Percentiles rank a stretch among this genome's conserved stretches.
phyloP scores from a whole-genome alignment of 2,888 invertebrate species.

The Oscheius sp. region DNA sequence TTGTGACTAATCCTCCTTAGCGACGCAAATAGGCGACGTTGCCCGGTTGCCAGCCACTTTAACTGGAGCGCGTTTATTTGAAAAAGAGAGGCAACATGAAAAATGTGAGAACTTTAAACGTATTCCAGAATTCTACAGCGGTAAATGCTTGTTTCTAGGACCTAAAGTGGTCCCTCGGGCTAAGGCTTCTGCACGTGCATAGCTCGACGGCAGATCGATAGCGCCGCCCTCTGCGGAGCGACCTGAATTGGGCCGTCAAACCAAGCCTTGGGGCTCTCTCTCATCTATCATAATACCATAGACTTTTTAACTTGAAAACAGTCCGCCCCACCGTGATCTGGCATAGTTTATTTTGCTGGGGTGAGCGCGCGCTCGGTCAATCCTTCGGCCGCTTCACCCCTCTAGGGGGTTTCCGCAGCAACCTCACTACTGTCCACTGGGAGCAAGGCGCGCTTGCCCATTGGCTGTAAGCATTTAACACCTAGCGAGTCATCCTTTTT shows the following conservation, averaged over 20 bases:
- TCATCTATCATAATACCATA: conserved; percentile 31
- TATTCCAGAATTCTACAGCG: conserved; percentile 12
- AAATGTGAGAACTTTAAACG: neutral
- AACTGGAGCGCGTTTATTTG: neutral
- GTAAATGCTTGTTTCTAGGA: conserved; percentile 33
- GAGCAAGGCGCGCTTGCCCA: neutral
- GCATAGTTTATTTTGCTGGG: neutral
- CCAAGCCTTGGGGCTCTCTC: conserved; percentile 27
- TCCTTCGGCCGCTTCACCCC: too few relatives aligned
- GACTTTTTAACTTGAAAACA: neutral
- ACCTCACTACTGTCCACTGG: neutral
- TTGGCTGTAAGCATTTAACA: conserved; percentile 1
- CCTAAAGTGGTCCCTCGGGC: conserved; percentile 36
- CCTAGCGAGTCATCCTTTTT: too few relatives aligned
- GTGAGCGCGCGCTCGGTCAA: neutral
- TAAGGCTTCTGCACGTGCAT: conserved; percentile 37
- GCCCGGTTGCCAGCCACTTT: conserved; percentile 11
- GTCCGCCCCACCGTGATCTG: neutral
- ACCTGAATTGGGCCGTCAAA: conserved; percentile 38
- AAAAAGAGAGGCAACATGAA: neutral
- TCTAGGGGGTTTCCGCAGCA: neutral
- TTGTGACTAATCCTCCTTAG: conserved; percentile 11
- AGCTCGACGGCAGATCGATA: conserved; percentile 34
- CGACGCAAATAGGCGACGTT: conserved; percentile 24
- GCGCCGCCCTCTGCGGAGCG: conserved; percentile 36